Percentiles rank a stretch among this genome's conserved stretches.
Evolutionary conservation across 2,888 invertebrate species (phyloP).

Genomic region (Heliconius cydno): DNA sequence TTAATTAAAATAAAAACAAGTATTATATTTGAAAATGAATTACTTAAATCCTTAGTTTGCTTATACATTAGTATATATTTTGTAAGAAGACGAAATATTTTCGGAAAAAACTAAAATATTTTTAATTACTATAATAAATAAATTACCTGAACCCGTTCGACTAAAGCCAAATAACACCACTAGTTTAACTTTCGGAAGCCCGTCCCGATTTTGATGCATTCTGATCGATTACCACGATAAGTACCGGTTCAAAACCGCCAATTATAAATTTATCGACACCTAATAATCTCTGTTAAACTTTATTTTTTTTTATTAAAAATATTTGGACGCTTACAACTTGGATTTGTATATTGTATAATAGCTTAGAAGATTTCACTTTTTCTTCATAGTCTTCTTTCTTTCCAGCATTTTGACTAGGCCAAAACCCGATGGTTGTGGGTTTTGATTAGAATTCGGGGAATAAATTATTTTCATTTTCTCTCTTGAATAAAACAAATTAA

Average conservation of each 20-base stretch:
- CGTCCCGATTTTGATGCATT: slow-evolving; percentile 44
- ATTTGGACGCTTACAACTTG: background rate
- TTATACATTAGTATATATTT: background rate
- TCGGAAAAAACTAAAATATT: background rate
- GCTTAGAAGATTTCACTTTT: no score
- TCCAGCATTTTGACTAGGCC: no score
- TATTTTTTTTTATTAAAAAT: slow-evolving; percentile 42
- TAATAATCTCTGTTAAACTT: slow-evolving; percentile 53
- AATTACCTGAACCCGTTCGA: background rate
- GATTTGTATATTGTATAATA: background rate
- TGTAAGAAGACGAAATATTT: background rate
- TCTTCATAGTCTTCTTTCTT: no score
- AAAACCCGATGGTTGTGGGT: no score
- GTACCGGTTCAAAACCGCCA: slow-evolving; percentile 61
- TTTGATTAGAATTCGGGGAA: no score
- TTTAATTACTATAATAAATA: background rate
- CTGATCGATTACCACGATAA: slow-evolving; percentile 75
- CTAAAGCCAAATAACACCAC: slow-evolving; percentile 5
- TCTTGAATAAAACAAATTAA: no score
- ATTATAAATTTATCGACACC: slow-evolving; percentile 70
- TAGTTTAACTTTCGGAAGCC: slow-evolving; percentile 47
- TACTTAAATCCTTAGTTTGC: background rate
- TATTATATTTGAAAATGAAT: background rate
- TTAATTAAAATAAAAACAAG: no score
- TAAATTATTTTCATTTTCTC: no score